Base-by-base conservation (phyloP, 2,888 invertebrate genomes). In the Boloria selene region DNA sequence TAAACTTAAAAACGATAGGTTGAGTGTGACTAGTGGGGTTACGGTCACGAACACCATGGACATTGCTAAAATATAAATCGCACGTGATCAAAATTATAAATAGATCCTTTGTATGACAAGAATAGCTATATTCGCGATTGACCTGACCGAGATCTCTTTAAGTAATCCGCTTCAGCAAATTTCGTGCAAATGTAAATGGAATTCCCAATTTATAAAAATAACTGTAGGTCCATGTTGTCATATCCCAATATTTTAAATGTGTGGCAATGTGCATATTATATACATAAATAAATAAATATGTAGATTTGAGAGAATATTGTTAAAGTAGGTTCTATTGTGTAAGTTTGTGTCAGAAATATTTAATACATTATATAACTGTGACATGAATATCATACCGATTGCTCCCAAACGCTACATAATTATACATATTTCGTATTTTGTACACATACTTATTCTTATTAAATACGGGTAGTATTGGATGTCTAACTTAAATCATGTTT, bases 41-140 rank as follows among this genome's bases (percentile, higher is more conserved):
- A 85, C 84, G 83, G 86, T 79, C 87, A 82, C 78, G 82, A 80
- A 77, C 82, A 75, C 75, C 76, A 70, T 68, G 80, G 78, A 76
- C 82, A 77, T 77, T 77, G 79, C 80, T 71, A 81, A 85, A 84
- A 78, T 79, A 81, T 81, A 75, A 82, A 73, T 75, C 75, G 73
- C 70, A 77, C 84, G 82, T 78, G 80, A 52, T 65, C 65, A 22
- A 83, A 77, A 81, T 89, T 74, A 72, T 72, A 82, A 86, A 76
- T 65, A 54, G 61, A 65, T 70, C 18, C 70, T 82, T 79, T 77
- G 78, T 77, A 76, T 76, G 77, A 76, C 70, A 70, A 70, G 65
- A 69, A 72, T 75, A 50, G 50, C 47, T 56, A 53, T 75, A 62
- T 74, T 76, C 79, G 77, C 77, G 79, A 78, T 79, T 78, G 76